Percentiles rank a stretch among this genome's conserved stretches.
phyloP scores from a whole-genome alignment of 2,888 invertebrate genomes.

The Girardia tigrina region DNA sequence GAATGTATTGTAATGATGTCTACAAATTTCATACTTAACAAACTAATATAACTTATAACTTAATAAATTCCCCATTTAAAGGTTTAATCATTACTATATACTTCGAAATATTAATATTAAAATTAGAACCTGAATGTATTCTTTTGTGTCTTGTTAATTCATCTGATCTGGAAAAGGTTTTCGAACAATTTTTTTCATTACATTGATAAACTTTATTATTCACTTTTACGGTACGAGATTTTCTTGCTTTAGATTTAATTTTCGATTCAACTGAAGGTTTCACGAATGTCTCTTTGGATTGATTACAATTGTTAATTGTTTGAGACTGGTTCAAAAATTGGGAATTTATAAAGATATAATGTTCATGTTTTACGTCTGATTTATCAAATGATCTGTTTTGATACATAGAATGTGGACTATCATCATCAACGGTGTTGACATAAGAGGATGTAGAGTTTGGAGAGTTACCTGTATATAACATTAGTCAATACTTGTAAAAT shows the following conservation, averaged over 20 bases:
- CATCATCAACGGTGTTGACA: neutral
- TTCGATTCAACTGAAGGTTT: neutral
- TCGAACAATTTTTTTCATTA: constrained; percentile 11
- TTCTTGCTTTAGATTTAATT: neutral
- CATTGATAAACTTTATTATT: neutral
- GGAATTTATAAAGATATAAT: neutral
- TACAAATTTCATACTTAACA: too few relatives aligned
- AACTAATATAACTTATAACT: too few relatives aligned
- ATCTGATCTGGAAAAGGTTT: constrained; percentile 11
- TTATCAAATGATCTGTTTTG: neutral
- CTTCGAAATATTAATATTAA: too few relatives aligned
- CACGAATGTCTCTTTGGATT: neutral
- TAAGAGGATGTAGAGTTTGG: neutral
- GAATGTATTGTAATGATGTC: too few relatives aligned
- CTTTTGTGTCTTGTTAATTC: constrained; percentile 15
- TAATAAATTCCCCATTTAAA: too few relatives aligned
- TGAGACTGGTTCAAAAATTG: neutral
- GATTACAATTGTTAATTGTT: neutral
- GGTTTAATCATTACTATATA: too few relatives aligned
- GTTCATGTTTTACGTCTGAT: neutral
- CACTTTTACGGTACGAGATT: neutral
- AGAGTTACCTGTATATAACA: constrained; percentile 1
- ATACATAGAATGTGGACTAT: constrained; percentile 8
- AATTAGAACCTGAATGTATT: constrained; percentile 1
- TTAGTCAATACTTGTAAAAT: too few relatives aligned